phyloP scores from a whole-genome alignment of 2,797 vertebrate genomes.

The Thamnophis elegans region DNA sequence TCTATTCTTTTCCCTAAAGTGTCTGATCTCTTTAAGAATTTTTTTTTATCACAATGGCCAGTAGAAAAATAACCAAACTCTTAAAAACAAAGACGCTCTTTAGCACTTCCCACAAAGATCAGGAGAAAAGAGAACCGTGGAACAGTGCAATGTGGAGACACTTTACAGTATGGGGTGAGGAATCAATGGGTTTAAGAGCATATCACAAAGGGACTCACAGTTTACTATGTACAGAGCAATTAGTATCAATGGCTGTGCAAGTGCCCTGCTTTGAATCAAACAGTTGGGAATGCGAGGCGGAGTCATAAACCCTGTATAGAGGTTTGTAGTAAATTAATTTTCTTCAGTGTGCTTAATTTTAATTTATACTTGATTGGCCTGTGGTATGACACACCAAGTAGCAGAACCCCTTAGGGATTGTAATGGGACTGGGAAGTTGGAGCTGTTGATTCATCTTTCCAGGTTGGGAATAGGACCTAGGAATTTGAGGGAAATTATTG shows the following conservation, averaged over 20 bases:
- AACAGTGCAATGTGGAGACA: background rate
- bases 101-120: conserved; percentile 14
- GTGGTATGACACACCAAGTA: background rate
- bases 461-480: background rate
- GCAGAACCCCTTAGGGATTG: background rate
- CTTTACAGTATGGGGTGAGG: background rate
- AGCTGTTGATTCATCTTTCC: background rate
- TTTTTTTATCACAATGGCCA: conserved; percentile 33
- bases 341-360: background rate
- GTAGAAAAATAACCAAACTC: conserved; percentile 38
- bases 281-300: background rate
- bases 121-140: background rate
- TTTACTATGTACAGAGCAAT: conserved; percentile 25
- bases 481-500: background rate
- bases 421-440: background rate
- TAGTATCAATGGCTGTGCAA: background rate
- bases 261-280: background rate
- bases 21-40: conserved; percentile 19
- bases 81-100: conserved; percentile 31
- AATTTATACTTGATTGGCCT: background rate
- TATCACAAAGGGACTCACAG: conserved; percentile 11
- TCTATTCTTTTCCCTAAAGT: background rate
- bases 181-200: background rate
- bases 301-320: background rate
- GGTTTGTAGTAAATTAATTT: background rate